phyloP scores from a whole-genome alignment of 2,888 invertebrate genomes.

The Thereva nobilitata region DNA sequence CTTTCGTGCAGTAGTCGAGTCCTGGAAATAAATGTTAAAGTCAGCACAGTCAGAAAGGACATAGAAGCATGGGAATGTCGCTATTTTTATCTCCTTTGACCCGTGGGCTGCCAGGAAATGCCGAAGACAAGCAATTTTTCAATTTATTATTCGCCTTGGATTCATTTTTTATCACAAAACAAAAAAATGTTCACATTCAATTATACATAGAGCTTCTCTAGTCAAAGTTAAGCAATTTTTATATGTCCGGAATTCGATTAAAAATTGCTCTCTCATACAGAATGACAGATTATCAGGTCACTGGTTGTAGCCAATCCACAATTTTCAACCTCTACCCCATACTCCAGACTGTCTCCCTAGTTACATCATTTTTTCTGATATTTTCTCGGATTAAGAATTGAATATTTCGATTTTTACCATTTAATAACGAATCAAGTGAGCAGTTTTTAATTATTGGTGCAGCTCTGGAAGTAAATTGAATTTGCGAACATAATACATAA shows the following conservation, averaged over 20 bases:
- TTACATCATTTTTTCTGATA: too few relatives aligned
- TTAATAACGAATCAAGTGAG: too few relatives aligned
- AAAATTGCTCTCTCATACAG: slow-evolving; percentile 13
- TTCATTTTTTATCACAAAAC: slow-evolving; percentile 12
- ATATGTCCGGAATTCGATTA: slow-evolving; percentile 23
- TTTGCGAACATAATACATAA: too few relatives aligned
- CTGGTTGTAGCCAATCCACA: slow-evolving; percentile 9
- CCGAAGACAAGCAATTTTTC: slow-evolving; percentile 25
- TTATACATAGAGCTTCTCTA: slow-evolving; percentile 16
- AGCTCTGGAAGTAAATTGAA: too few relatives aligned
- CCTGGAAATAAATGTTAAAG: too few relatives aligned
- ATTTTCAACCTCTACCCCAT: neutral
- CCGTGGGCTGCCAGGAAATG: neutral
- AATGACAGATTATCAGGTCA: slow-evolving; percentile 8
- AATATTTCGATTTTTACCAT: too few relatives aligned
- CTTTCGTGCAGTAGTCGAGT: neutral
- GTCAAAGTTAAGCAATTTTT: slow-evolving; percentile 2
- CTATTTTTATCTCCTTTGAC: neutral
- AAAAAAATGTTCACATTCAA: slow-evolving; percentile 29
- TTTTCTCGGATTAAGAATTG: too few relatives aligned
- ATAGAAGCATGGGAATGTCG: too few relatives aligned
- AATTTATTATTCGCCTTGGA: slow-evolving; percentile 34
- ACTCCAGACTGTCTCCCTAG: too few relatives aligned
- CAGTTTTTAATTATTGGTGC: too few relatives aligned
- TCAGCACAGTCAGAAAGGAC: too few relatives aligned